Base-by-base conservation (phyloP, 2,113 vertebrate species). In the Empidonax alnorum region DNA sequence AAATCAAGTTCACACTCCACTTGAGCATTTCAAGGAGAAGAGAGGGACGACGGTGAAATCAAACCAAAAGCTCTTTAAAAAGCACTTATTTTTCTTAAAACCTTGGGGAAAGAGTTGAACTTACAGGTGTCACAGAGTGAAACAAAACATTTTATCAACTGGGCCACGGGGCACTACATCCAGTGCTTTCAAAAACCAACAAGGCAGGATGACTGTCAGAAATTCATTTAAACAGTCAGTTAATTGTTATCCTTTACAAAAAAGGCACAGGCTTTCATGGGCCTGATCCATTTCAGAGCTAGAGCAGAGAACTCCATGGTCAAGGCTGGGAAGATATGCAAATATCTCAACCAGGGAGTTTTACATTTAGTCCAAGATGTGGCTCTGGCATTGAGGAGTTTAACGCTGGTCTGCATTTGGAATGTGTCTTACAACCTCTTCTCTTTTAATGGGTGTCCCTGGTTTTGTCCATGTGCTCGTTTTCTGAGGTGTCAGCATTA, bases 401-500 rank as follows among this genome's bases (percentile, higher is more conserved):
- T 44, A 85, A 83, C 28, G 23, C 58, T 85, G 61, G 44, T 42
- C 49, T 56, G 68, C 17, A 4, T 78, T 68, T 72, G 61, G 83
- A 78, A 46, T 76, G 93, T 65, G 52, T 61, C 90, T 78, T 62
- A 68, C 50, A 62, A 39, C 55, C 68, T 84, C 61, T 81, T 88
- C 31, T 61, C 73, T 84, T 84, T 84, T 78, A 94, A 96, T 77
- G 41, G 71, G 78, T 42, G 84, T 37, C 90, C 81, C 71, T 44
- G 42, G 12, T 89, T 95, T 87, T 85, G 87, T 65, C 95, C 83
- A 49, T 90, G 69, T 94, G 78, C 89, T 94, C 91, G 49, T 95
- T 97, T 97, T 96, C 95, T 95, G 95, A 96, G 41, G 20, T 80
- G 96, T 97, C 97, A 98, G 97, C 96, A 92, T 56, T 41, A 84